These are phyloP conservation scores for Yponomeuta plumbellus DNA, from an alignment of 2,888 invertebrate species.

Conservation along the genomic window DNA sequence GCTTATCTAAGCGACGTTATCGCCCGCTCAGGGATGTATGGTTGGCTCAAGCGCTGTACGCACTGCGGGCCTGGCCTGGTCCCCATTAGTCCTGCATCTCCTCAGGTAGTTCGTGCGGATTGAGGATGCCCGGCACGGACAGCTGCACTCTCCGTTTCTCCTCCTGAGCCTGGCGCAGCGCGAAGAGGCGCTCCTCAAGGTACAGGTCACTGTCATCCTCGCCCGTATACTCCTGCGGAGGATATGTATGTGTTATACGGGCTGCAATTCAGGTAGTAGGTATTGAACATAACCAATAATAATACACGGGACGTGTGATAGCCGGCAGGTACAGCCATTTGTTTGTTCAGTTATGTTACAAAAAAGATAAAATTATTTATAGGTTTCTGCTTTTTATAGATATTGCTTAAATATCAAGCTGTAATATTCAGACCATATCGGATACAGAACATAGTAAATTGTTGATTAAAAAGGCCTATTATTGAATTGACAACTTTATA, in stretches of 20 bases:
- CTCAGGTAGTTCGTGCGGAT: slow-evolving; percentile 96
- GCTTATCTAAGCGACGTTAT: slow-evolving; percentile 1
- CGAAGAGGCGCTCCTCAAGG: slow-evolving; percentile 95
- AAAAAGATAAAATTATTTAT: too few relatives aligned
- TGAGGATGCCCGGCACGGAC: slow-evolving; percentile 96
- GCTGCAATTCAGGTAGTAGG: background rate
- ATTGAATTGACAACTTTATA: too few relatives aligned
- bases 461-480: too few relatives aligned
- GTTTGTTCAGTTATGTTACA: too few relatives aligned
- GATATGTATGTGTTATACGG: background rate
- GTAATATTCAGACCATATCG: too few relatives aligned
- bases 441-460: too few relatives aligned
- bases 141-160: slow-evolving; percentile 95
- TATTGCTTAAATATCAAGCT: too few relatives aligned
- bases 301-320: too few relatives aligned
- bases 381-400: too few relatives aligned
- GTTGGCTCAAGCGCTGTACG: too few relatives aligned
- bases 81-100: slow-evolving; percentile 90
- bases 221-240: slow-evolving; percentile 94
- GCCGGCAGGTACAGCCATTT: too few relatives aligned
- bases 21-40: background rate
- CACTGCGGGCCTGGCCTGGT: background rate
- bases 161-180: slow-evolving; percentile 92
- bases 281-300: too few relatives aligned
- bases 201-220: slow-evolving; percentile 98